These are phyloP conservation scores for Pangasianodon gigas DNA, from an alignment of 2,113 vertebrate species.

Conservation along the genomic window DNA sequence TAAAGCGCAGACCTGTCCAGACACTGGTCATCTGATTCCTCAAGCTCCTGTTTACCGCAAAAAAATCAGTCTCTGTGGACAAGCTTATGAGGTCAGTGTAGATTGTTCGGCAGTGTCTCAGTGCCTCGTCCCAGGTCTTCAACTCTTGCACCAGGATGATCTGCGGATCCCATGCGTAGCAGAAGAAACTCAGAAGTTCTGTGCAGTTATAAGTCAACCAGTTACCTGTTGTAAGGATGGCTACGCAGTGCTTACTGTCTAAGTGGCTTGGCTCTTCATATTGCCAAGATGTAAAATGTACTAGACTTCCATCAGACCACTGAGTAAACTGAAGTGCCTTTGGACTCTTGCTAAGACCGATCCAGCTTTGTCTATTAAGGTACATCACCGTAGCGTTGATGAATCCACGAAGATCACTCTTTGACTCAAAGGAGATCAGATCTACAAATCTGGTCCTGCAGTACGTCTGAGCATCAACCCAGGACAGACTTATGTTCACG, in stretches of 20 bases:
- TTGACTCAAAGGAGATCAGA: not conserved
- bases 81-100: constrained; percentile 5
- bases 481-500: not conserved
- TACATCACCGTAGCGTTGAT: accelerated
- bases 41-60: not conserved
- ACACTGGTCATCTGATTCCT: not conserved
- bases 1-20: not conserved
- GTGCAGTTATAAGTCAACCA: not conserved
- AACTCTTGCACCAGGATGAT: not conserved
- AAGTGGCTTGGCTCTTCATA: not conserved
- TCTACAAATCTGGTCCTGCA: not conserved
- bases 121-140: not conserved
- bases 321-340: not conserved
- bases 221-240: not conserved
- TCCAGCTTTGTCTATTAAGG: not conserved
- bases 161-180: not conserved
- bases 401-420: accelerated
- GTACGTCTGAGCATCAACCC: not conserved
- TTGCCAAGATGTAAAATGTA: not conserved
- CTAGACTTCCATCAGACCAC: constrained; percentile 8
- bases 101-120: not conserved
- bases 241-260: not conserved
- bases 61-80: not conserved
- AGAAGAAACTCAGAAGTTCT: not conserved
- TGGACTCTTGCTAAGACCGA: not conserved